These are phyloP conservation scores for Zonitis immaculata DNA, from an alignment of 2,888 invertebrate species.

Conservation along the genomic window DNA sequence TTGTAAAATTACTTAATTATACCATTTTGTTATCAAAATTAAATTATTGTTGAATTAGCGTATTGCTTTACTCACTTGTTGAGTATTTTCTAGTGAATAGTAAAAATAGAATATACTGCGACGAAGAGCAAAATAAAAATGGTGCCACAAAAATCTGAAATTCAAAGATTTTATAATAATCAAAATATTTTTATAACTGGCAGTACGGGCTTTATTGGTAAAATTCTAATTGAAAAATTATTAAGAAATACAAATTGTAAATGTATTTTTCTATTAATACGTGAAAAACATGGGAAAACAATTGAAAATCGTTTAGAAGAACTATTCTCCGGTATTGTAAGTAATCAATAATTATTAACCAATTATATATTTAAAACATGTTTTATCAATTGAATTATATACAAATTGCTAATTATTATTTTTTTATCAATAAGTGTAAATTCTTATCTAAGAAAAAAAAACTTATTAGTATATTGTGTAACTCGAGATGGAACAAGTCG, in stretches of 20 bases:
- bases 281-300: constrained; percentile 59
- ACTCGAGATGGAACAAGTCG: too few relatives aligned
- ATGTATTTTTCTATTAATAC: constrained; percentile 53
- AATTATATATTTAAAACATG: too few relatives aligned
- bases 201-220: constrained; percentile 56
- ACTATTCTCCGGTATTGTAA: constrained; percentile 62
- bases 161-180: constrained; percentile 14
- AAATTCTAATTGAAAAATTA: constrained; percentile 57
- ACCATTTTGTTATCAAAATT: too few relatives aligned
- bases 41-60: too few relatives aligned
- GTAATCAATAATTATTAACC: too few relatives aligned
- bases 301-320: constrained; percentile 61
- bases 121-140: too few relatives aligned
- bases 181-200: constrained; percentile 48
- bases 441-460: background rate
- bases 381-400: too few relatives aligned
- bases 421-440: background rate
- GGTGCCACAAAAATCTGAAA: background rate
- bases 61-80: too few relatives aligned
- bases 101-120: too few relatives aligned
- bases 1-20: too few relatives aligned
- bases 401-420: too few relatives aligned
- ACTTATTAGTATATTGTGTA: background rate
- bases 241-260: constrained; percentile 48
- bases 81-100: too few relatives aligned